Percentiles rank a stretch among this genome's conserved stretches.
Evolutionary conservation across 2,113 vertebrate species (phyloP).

Genomic region (Pleuronectes platessa): DNA sequence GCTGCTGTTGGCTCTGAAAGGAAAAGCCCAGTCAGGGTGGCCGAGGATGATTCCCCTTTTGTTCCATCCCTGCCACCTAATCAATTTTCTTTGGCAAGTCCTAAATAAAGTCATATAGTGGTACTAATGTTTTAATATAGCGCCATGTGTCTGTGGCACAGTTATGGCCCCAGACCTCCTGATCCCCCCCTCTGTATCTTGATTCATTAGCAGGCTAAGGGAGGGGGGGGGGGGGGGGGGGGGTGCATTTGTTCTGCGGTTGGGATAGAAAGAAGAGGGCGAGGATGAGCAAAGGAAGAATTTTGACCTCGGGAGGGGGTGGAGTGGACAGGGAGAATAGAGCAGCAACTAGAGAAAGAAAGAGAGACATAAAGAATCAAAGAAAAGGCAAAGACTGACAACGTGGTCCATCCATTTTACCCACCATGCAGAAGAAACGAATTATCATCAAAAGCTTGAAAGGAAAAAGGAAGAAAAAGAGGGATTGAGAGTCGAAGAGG

Average conservation of each 20-base stretch:
- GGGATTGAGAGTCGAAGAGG: neutral
- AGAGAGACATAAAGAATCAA: constrained; percentile 28
- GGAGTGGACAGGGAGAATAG: constrained; percentile 1
- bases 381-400: neutral
- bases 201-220: constrained; percentile 64
- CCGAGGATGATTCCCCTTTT: constrained; percentile 73
- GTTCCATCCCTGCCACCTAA: constrained; percentile 76
- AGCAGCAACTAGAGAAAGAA: constrained; percentile 23
- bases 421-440: neutral
- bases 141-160: constrained; percentile 79
- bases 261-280: constrained; percentile 46
- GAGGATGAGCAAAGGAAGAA: constrained; percentile 62
- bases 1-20: constrained; percentile 69
- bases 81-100: constrained; percentile 81
- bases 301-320: constrained; percentile 23
- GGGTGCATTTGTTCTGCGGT: constrained; percentile 60
- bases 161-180: constrained; percentile 55
- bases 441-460: neutral
- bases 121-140: constrained; percentile 85
- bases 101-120: constrained; percentile 85
- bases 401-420: neutral
- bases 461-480: neutral
- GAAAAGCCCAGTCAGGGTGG: constrained; percentile 63
- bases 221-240: constrained; percentile 37
- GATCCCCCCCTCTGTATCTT: constrained; percentile 62